These are phyloP conservation scores for Cyclura pinguis DNA, from an alignment of 2,797 vertebrate genomes.

Conservation along the genomic window DNA sequence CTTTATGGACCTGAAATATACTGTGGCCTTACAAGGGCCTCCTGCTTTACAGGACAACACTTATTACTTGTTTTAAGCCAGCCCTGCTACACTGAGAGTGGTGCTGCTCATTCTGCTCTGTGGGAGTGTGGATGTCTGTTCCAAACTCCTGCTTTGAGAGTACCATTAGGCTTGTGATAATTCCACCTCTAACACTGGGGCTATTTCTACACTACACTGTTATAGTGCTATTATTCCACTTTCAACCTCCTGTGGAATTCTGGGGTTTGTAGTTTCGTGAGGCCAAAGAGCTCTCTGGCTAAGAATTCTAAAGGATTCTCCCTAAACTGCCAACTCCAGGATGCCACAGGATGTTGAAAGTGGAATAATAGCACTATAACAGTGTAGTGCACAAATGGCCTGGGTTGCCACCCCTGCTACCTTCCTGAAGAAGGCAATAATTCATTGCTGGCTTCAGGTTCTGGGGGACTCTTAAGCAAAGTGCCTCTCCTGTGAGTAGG, in stretches of 20 bases:
- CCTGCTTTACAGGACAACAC: background rate
- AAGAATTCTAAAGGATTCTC: too few species aligned
- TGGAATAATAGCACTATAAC: too few species aligned
- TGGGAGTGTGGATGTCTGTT: background rate
- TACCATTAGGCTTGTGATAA: background rate
- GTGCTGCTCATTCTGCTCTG: background rate
- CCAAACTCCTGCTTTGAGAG: background rate
- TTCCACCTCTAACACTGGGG: background rate
- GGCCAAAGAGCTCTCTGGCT: too few species aligned
- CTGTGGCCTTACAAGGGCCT: background rate
- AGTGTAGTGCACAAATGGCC: too few species aligned
- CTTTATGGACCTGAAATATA: background rate
- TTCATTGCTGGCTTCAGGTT: background rate
- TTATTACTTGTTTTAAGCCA: background rate
- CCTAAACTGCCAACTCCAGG: too few species aligned
- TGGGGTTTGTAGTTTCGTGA: too few species aligned
- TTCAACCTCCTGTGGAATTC: too few species aligned
- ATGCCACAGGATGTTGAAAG: too few species aligned
- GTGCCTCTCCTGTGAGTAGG: background rate
- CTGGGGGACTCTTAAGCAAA: too few species aligned
- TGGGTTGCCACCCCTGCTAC: background rate
- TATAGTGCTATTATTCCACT: too few species aligned
- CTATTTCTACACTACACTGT: background rate
- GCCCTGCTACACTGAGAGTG: background rate
- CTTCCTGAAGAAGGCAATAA: background rate